phyloP scores from a whole-genome alignment of 2,113 vertebrate species.

The Cervus canadensis region DNA sequence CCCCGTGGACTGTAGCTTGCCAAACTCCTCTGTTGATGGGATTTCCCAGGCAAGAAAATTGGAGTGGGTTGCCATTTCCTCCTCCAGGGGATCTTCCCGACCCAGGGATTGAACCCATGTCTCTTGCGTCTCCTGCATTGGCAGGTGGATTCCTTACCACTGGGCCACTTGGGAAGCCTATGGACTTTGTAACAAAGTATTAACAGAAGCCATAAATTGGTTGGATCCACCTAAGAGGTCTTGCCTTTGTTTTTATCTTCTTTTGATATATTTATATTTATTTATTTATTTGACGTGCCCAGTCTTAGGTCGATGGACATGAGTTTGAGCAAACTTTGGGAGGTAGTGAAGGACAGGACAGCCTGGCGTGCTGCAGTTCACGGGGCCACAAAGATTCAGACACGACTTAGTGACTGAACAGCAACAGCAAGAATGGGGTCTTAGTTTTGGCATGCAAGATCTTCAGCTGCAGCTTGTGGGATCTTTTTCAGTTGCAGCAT shows the following conservation, averaged over 20 bases:
- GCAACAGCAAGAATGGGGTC: not conserved
- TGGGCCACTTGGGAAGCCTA: not conserved
- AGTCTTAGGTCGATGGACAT: not conserved
- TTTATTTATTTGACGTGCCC: not conserved
- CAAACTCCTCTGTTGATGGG: not conserved
- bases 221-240: not conserved
- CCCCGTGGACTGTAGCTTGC: not conserved
- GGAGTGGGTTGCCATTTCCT: not conserved
- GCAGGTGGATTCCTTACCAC: not conserved
- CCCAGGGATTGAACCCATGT: not conserved
- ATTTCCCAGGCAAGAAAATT: not conserved
- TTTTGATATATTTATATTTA: not conserved
- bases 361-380: not conserved
- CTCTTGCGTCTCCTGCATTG: not conserved
- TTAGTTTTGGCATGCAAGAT: not conserved
- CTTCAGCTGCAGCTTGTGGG: not conserved
- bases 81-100: not conserved
- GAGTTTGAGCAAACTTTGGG: not conserved
- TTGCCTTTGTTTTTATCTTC: not conserved
- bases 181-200: not conserved
- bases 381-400: not conserved
- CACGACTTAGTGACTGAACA: not conserved
- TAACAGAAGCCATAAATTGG: not conserved
- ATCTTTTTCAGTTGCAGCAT: not conserved
- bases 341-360: not conserved